A percentile compares a stretch with the other conserved stretches of the same genome.
phyloP scores from a whole-genome alignment of 2,113 vertebrate species.

The Neopipo cinnamomea region DNA sequence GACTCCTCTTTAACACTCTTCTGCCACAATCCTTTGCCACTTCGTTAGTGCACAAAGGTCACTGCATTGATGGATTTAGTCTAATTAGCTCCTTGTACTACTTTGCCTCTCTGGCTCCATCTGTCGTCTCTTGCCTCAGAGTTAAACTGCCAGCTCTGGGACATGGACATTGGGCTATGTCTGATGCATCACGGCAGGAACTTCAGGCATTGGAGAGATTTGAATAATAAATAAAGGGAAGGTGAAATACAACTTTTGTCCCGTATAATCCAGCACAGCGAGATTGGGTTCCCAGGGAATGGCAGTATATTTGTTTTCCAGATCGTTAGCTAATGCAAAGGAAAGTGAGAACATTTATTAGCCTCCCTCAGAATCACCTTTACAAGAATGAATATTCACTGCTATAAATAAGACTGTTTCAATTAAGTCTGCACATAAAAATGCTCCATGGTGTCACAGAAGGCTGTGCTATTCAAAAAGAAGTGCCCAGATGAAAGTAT shows the following conservation, averaged over 20 bases:
- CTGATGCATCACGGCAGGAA: background rate
- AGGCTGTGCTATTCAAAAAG: slow-evolving; percentile 9
- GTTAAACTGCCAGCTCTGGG: background rate
- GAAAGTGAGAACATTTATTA: slow-evolving; percentile 44
- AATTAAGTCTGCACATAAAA: slow-evolving; percentile 57
- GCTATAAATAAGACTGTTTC: slow-evolving; percentile 54
- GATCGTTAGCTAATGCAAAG: slow-evolving; percentile 30
- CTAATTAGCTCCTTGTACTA: background rate
- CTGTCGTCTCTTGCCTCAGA: background rate
- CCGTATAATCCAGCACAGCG: background rate
- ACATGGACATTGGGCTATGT: background rate
- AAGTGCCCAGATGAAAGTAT: background rate
- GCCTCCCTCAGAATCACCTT: slow-evolving; percentile 42
- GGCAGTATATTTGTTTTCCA: slow-evolving; percentile 52
- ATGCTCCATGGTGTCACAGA: background rate
- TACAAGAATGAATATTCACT: slow-evolving; percentile 52
- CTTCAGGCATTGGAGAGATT: background rate
- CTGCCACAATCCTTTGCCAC: background rate
- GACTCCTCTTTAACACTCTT: background rate
- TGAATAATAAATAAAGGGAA: slow-evolving; percentile 10
- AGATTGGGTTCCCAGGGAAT: background rate
- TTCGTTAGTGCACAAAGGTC: background rate
- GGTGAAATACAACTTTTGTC: slow-evolving; percentile 8
- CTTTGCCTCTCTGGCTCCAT: slow-evolving; percentile 62
- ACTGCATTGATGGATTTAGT: background rate